phyloP scores from a whole-genome alignment of 2,113 vertebrate species.

The Salvelinus sp. region DNA sequence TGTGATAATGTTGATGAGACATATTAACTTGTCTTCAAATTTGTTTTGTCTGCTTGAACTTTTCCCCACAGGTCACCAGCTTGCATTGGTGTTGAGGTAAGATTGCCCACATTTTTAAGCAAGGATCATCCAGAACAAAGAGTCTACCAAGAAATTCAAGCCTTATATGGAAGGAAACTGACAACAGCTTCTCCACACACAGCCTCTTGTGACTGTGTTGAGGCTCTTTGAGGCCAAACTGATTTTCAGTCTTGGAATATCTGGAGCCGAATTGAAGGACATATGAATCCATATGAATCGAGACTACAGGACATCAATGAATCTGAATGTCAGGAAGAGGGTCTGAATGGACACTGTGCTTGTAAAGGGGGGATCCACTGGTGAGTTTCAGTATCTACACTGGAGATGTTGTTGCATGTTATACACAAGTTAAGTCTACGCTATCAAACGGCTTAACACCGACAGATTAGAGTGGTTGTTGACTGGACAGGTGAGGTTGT shows the following conservation, averaged over 20 bases:
- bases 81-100: slow-evolving; percentile 24
- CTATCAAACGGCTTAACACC: slow-evolving; percentile 1
- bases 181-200: slow-evolving; percentile 51
- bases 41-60: slow-evolving; percentile 2
- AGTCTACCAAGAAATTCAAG: slow-evolving; percentile 41
- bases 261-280: slow-evolving; percentile 60
- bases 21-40: background rate
- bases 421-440: slow-evolving; percentile 16
- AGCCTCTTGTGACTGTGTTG: slow-evolving; percentile 45
- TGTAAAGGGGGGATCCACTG: slow-evolving; percentile 22
- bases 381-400: slow-evolving; percentile 21
- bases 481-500: slow-evolving; percentile 12
- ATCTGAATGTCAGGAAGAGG: slow-evolving; percentile 32
- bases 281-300: slow-evolving; percentile 13
- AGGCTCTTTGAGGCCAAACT: slow-evolving; percentile 58
- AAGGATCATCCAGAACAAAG: slow-evolving; percentile 51
- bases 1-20: background rate
- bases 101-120: slow-evolving; percentile 43
- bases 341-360: slow-evolving; percentile 34
- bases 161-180: slow-evolving; percentile 52
- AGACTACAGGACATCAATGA: slow-evolving; percentile 1
- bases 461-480: background rate
- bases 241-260: slow-evolving; percentile 51
- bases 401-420: slow-evolving; percentile 11
- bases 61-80: slow-evolving; percentile 44